Evolutionary conservation across 2,888 invertebrate genomes (phyloP), one percentile per base, ranked within the genome.

Genomic region (Aspidapion aeneum): DNA sequence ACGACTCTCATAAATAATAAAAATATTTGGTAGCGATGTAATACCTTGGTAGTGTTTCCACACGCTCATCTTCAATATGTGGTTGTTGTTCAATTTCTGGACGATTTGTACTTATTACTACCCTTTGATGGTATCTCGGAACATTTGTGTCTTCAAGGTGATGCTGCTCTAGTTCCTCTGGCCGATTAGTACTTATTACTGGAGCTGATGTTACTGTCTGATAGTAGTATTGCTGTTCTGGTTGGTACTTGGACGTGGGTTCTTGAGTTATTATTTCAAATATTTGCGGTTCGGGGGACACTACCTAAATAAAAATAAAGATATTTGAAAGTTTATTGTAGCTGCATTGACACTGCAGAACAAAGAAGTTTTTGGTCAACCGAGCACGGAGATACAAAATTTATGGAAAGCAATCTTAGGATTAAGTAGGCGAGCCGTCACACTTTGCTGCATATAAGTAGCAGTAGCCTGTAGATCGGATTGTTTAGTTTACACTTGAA

Each of bases 281-380:
- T 17, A 19, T 52, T 5, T 62, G 60, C 1, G 55, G 9, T 60
- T 62, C 62, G n/a, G 59, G 21, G 16, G 55, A 58, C 9, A 59
- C 55, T 16, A 62, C n/a, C 49, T 61, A 55, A 56, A 61, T 21
- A 54, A 58, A 61, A 62, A 60, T 18, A 56, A 51, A 61, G 18
- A 1, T 48, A n/a, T n/a, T n/a, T n/a, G n/a, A n/a, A n/a, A n/a
- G n/a, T n/a, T n/a, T n/a, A n/a, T n/a, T n/a, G n/a, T n/a, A n/a
- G n/a, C n/a, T n/a, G n/a, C n/a, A n/a, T n/a, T n/a, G n/a, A n/a
- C n/a, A n/a, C n/a, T n/a, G n/a, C n/a, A n/a, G n/a, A n/a, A n/a
- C n/a, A n/a, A n/a, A n/a, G n/a, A n/a, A n/a, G n/a, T n/a, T n/a
- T n/a, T n/a, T n/a, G n/a, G n/a, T n/a, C n/a, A n/a, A n/a, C n/a